Evolutionary conservation across 2,113 vertebrate genomes (phyloP), one percentile per base, ranked within the genome.

Genomic region (Cygnus buccinator): DNA sequence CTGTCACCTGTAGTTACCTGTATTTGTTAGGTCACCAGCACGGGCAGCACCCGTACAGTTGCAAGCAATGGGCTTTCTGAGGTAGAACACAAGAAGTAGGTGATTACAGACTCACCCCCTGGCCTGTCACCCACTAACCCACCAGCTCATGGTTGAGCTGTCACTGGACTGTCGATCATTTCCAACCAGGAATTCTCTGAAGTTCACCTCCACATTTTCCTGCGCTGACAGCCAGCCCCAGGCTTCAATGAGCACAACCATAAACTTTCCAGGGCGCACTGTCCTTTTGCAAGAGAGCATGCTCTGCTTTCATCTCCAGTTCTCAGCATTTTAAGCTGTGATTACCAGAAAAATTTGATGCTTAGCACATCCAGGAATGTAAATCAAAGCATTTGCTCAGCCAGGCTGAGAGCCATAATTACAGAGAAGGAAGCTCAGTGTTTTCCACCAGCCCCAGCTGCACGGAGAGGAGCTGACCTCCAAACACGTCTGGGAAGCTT

Each of bases 161-260:
- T 33, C 14, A 3, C 29, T 26, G 22, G 17, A 35, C 44, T 55
- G 3, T 28, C 59, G 65, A 52, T 77, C 37, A 13, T 0, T 28
- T 48, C 79, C 39, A 89, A 19, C 37, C 44, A 72, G 65, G 52
- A 77, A 25, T 50, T 16, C 20, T 21, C 67, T 50, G n/a, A 72
- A 61, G 59, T 46, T 71, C n/a, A 23, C 9, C 14, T 65, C 25
- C 35, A 33, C 0, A 0, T 19, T 78, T 35, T 31, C n/a, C 58
- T 72, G 63, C 0, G 0, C 33, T 23, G 50, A 19, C 1, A 59
- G 55, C 15, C 44, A 66, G 37, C 41, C 31, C 23, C 1, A 2
- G n/a, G 23, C 41, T 43, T 63, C 62, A 44, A 11, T 17, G 48
- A 31, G 21, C 63, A 8, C 2, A 25, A 22, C 19, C 25, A 28